A percentile compares a stretch with the other conserved stretches of the same genome.
Conservation (phyloP, 2,888 invertebrate genomes). For the Sceliomorpha sp. region DNA sequence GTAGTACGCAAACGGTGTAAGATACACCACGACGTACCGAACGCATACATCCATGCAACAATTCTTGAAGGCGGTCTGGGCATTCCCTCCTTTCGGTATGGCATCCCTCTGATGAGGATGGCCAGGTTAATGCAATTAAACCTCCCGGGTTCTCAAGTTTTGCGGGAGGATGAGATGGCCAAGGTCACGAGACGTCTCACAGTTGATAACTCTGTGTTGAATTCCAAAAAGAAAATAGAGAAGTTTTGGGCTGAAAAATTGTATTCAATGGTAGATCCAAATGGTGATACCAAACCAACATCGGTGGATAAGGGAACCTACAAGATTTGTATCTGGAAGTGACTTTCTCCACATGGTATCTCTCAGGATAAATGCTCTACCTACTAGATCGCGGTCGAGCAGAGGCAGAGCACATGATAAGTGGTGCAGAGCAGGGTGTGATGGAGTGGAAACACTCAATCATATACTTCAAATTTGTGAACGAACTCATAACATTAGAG, state of each 20-base stretch:
- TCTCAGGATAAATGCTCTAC: conserved; percentile 68
- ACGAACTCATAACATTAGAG: conserved; percentile 68
- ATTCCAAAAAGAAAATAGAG: background rate
- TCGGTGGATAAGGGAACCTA: conserved; percentile 55
- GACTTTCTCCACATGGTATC: conserved; percentile 69
- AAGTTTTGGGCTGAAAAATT: conserved; percentile 16
- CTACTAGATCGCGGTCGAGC: conserved; percentile 61
- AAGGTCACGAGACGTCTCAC: background rate
- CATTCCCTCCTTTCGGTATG: conserved; percentile 51
- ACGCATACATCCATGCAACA: conserved; percentile 64
- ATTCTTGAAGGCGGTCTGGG: conserved; percentile 62
- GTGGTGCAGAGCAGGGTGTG: conserved; percentile 64
- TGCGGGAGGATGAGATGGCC: background rate
- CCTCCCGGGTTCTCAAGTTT: background rate
- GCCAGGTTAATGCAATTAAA: background rate
- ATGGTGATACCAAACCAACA: conserved; percentile 15
- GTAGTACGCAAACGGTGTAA: conserved; percentile 63
- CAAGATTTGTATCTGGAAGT: conserved; percentile 61
- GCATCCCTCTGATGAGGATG: conserved; percentile 1
- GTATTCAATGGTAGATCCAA: conserved; percentile 7
- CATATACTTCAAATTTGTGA: conserved; percentile 68
- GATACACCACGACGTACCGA: conserved; percentile 69
- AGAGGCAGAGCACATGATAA: conserved; percentile 54
- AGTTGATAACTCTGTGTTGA: background rate
- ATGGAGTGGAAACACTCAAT: conserved; percentile 64